Conservation (phyloP, 2,888 invertebrate species). For the Rhaphigaster nebulosa region DNA sequence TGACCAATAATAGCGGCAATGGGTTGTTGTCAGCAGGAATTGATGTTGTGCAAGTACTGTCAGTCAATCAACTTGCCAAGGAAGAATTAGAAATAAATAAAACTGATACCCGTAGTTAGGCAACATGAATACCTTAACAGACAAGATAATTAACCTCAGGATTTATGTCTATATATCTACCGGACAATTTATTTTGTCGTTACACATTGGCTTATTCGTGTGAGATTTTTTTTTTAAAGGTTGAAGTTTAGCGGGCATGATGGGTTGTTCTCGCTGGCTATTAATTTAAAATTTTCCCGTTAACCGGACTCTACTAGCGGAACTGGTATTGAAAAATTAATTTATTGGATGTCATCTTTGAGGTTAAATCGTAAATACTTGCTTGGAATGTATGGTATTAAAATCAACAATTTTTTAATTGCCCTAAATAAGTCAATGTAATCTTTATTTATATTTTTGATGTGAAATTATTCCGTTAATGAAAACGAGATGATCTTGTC, state of each 20-base stretch:
- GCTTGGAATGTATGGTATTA: background rate
- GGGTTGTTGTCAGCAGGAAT: background rate
- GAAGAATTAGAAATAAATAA: constrained; percentile 36
- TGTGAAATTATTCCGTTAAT: background rate
- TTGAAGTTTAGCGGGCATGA: background rate
- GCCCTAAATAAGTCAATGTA: background rate
- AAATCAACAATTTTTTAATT: background rate
- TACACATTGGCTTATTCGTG: constrained; percentile 30
- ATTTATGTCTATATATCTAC: background rate
- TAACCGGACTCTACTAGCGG: background rate
- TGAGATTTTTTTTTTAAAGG: background rate
- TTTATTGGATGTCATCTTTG: background rate
- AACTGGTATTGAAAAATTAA: background rate
- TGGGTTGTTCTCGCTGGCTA: background rate
- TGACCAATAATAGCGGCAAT: background rate
- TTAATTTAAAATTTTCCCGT: constrained; percentile 1
- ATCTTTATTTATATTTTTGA: background rate
- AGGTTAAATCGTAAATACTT: background rate
- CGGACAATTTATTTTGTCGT: constrained; percentile 25
- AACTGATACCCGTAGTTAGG: constrained; percentile 37
- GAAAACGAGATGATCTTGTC: background rate
- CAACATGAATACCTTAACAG: constrained; percentile 27
- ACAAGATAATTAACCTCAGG: constrained; percentile 14
- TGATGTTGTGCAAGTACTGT: background rate
- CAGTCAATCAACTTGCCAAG: constrained; percentile 1